Conservation (phyloP, 2,888 invertebrate species). For the Zhuqinia jingwanae region DNA sequence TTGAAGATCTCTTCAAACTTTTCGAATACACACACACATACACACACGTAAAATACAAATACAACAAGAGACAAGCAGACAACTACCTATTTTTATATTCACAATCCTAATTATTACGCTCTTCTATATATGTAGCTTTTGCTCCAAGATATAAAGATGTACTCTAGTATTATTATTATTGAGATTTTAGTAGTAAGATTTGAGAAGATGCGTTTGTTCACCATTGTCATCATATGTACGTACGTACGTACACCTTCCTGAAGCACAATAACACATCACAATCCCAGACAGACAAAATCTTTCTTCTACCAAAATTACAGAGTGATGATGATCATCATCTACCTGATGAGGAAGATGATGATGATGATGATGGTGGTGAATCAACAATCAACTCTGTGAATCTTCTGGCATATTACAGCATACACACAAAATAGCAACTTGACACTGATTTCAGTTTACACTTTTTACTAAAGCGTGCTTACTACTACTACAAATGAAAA, state of each 20-base stretch:
- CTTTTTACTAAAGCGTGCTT: conserved; percentile 22
- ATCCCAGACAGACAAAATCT: background rate
- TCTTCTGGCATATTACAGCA: background rate
- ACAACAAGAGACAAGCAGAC: conserved; percentile 32
- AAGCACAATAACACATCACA: conserved; percentile 25
- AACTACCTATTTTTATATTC: too few relatives aligned
- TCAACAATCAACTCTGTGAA: background rate
- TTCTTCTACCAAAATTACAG: background rate
- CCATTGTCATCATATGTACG: conserved; percentile 40
- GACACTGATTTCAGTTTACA: conserved; percentile 61
- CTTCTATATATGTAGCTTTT: too few relatives aligned
- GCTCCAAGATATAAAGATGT: background rate
- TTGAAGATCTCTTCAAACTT: background rate
- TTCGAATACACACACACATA: background rate
- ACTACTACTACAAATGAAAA: background rate
- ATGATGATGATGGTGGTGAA: too few relatives aligned
- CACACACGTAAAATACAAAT: background rate
- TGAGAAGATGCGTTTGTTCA: background rate
- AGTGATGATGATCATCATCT: background rate
- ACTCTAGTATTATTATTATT: background rate
- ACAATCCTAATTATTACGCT: background rate
- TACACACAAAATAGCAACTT: conserved; percentile 6
- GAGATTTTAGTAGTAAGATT: background rate
- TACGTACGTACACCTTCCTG: too few relatives aligned
- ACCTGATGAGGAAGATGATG: too few relatives aligned